These are phyloP conservation scores for Hafferia zeledoni DNA, from an alignment of 2,797 vertebrate genomes.

Conservation along the genomic window DNA sequence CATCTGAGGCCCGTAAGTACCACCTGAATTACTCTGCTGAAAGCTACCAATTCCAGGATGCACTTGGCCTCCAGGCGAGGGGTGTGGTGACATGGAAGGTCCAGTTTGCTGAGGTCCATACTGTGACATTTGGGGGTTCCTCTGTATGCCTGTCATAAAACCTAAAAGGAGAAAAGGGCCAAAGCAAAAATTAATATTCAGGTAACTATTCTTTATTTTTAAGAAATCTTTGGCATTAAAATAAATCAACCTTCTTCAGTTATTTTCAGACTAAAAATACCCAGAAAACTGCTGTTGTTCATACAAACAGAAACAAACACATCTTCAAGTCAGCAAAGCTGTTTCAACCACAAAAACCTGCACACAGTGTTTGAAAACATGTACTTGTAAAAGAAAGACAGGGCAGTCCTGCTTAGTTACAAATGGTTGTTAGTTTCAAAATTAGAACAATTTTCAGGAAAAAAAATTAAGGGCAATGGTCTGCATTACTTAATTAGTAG, in stretches of 20 bases:
- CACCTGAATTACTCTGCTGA: slow-evolving; percentile 86
- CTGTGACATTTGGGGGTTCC: slow-evolving; percentile 88
- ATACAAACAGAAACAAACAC: background rate
- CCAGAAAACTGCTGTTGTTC: background rate
- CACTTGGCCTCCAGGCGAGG: slow-evolving; percentile 87
- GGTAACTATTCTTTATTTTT: background rate
- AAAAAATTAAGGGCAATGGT: background rate
- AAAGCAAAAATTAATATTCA: slow-evolving; percentile 12
- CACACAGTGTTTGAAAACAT: background rate
- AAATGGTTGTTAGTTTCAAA: background rate
- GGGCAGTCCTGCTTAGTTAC: background rate
- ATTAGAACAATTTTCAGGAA: background rate
- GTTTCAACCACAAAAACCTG: background rate
- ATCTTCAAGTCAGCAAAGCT: background rate
- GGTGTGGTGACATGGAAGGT: slow-evolving; percentile 90
- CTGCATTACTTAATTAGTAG: background rate
- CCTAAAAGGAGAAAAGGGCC: slow-evolving; percentile 70
- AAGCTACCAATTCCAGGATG: slow-evolving; percentile 88
- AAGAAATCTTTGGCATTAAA: background rate
- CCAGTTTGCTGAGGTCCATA: slow-evolving; percentile 90
- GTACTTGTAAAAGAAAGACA: background rate
- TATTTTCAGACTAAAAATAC: background rate
- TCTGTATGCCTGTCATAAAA: slow-evolving; percentile 89
- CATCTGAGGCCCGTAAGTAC: slow-evolving; percentile 89
- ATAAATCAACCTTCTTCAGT: background rate